A percentile compares a stretch with the other conserved stretches of the same genome.
These are phyloP conservation scores for Alouatta caraya DNA, from an alignment of 2,797 vertebrate species.

Conservation along the genomic window DNA sequence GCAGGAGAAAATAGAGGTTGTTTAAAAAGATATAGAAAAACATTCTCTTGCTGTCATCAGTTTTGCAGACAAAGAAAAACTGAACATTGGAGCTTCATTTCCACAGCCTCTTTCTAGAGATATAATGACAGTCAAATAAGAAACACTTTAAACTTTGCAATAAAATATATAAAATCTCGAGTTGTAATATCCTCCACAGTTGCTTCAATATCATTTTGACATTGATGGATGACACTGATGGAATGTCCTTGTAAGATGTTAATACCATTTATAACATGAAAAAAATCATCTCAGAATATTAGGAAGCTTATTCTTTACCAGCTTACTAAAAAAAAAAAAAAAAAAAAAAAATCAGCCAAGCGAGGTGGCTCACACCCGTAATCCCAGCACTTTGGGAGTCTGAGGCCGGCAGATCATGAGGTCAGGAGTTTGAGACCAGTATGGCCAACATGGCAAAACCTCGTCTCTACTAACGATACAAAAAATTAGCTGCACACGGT, in stretches of 20 bases:
- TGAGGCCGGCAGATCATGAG: too few relatives aligned
- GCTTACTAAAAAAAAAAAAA: constrained; percentile 14
- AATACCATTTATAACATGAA: not conserved
- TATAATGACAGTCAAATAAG: constrained; percentile 46
- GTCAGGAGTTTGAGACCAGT: too few relatives aligned
- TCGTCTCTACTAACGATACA: too few relatives aligned
- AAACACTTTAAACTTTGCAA: constrained; percentile 45
- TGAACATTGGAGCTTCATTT: constrained; percentile 51
- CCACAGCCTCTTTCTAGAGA: not conserved
- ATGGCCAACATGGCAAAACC: too few relatives aligned
- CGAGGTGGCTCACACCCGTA: too few relatives aligned
- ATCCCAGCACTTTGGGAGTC: too few relatives aligned
- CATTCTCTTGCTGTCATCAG: not conserved
- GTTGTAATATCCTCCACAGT: not conserved
- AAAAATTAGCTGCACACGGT: too few relatives aligned
- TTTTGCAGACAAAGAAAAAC: constrained; percentile 25
- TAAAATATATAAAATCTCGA: constrained; percentile 2
- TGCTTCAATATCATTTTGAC: not conserved
- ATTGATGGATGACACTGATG: constrained; percentile 12
- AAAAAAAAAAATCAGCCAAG: constrained; percentile 3
- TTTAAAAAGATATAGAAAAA: not conserved
- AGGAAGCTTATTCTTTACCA: not conserved
- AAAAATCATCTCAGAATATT: not conserved
- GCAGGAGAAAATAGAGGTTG: not conserved
- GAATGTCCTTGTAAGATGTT: constrained; percentile 34